Evolutionary conservation across 1,140 invertebrate genomes (phyloP).

Genomic region (Lethocerus indicus): DNA sequence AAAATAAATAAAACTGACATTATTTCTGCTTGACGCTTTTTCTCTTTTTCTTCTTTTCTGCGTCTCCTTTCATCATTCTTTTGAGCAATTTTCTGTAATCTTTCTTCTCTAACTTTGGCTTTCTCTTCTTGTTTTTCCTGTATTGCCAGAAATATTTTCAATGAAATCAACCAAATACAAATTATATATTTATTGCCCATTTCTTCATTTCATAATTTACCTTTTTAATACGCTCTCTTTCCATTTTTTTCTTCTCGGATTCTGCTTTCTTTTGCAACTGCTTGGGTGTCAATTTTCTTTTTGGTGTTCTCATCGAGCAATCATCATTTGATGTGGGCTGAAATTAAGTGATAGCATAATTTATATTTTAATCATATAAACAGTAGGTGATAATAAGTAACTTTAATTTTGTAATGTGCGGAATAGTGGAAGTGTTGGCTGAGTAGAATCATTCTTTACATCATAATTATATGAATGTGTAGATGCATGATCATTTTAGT

Average conservation of each 20-base stretch:
- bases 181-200: neutral
- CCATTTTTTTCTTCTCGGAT: conserved; percentile 1
- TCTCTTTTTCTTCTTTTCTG: conserved; percentile 3
- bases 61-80: conserved; percentile 3
- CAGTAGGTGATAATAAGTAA: no score
- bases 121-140: conserved; percentile 1
- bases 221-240: conserved; percentile 1
- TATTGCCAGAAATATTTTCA: neutral
- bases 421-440: no score
- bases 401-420: no score
- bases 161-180: neutral
- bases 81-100: neutral
- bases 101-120: conserved; percentile 3
- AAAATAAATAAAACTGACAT: conserved; percentile 1
- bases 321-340: no score
- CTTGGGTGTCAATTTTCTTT: conserved; percentile 3
- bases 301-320: neutral
- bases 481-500: no score
- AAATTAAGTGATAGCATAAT: no score
- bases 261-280: neutral
- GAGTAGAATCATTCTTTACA: no score
- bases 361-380: no score
- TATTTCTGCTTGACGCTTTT: conserved; percentile 3
- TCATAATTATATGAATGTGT: no score
- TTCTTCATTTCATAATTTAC: conserved; percentile 1